Percentiles rank a stretch among this genome's conserved stretches.
Evolutionary conservation across 92 coral and sea anemone species (phyloP).

Genomic region (Diadumene lineata): DNA sequence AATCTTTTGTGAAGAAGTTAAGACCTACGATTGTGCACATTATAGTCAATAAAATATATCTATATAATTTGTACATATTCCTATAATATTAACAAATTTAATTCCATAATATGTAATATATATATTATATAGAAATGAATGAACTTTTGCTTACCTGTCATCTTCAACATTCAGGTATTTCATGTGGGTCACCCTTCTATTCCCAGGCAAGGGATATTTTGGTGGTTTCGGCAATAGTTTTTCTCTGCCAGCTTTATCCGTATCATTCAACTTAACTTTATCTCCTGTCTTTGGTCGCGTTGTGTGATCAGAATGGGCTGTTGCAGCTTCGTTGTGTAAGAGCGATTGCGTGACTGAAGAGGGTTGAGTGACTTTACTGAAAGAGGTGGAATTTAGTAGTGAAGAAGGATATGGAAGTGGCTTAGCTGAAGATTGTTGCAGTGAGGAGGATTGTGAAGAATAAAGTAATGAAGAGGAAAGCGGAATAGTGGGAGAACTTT

Average conservation of each 20-base stretch:
- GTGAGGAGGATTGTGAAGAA: not conserved
- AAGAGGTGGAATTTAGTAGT: not conserved
- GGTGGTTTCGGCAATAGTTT: constrained; percentile 14
- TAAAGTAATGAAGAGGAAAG: not conserved
- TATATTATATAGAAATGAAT: too few relatives aligned
- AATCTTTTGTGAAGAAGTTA: too few relatives aligned
- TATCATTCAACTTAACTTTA: not conserved
- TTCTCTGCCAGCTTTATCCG: not conserved
- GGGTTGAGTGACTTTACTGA: not conserved
- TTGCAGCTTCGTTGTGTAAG: too few relatives aligned
- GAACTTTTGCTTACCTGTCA: constrained; percentile 13
- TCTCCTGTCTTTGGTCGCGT: not conserved
- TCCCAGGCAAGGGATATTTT: constrained; percentile 8
- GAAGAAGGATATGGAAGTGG: not conserved
- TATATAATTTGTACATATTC: too few relatives aligned
- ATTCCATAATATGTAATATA: too few relatives aligned
- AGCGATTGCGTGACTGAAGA: not conserved
- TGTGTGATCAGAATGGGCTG: too few relatives aligned
- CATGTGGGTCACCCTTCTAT: not conserved
- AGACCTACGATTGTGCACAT: too few relatives aligned
- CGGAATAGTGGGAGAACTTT: not conserved
- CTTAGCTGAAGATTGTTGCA: not conserved
- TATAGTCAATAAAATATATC: too few relatives aligned
- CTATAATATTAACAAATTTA: too few relatives aligned
- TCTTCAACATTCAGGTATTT: not conserved